These are phyloP conservation scores for Apantesis nais DNA, from an alignment of 2,888 invertebrate species.

Conservation along the genomic window DNA sequence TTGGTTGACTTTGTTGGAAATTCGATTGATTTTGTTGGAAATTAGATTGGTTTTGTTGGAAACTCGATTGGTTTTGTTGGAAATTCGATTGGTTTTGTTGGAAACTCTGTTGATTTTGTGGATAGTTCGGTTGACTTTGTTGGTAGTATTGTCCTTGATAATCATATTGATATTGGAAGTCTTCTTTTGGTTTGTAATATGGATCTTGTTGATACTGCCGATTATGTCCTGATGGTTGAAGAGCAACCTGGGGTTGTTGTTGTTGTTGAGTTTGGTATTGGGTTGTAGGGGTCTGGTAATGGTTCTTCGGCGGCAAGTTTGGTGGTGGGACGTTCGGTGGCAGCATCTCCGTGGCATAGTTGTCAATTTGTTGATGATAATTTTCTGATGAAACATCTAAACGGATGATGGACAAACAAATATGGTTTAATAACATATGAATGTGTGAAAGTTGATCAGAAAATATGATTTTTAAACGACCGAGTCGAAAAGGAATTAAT, in stretches of 20 bases:
- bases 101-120: conserved; percentile 36
- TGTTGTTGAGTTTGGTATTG: conserved; percentile 45
- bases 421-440: conserved; percentile 58
- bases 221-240: conserved; percentile 31
- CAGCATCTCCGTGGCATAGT: conserved; percentile 80
- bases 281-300: conserved; percentile 70
- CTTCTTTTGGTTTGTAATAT: conserved; percentile 25
- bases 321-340: conserved; percentile 64
- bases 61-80: conserved; percentile 26
- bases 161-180: conserved; percentile 37
- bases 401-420: conserved; percentile 50
- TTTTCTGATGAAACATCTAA: conserved; percentile 75
- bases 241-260: conserved; percentile 19
- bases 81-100: conserved; percentile 20
- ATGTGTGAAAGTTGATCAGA: conserved; percentile 42
- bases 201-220: conserved; percentile 32
- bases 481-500: background rate
- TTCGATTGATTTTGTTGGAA: conserved; percentile 24
- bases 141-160: conserved; percentile 42
- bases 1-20: conserved; percentile 26
- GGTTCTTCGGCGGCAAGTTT: conserved; percentile 72
- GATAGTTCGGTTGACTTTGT: conserved; percentile 33
- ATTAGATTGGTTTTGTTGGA: conserved; percentile 27
- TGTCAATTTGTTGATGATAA: conserved; percentile 82
- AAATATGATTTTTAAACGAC: conserved; percentile 12